phyloP scores from a whole-genome alignment of 2,797 vertebrate species.

The Tangara arthus region DNA sequence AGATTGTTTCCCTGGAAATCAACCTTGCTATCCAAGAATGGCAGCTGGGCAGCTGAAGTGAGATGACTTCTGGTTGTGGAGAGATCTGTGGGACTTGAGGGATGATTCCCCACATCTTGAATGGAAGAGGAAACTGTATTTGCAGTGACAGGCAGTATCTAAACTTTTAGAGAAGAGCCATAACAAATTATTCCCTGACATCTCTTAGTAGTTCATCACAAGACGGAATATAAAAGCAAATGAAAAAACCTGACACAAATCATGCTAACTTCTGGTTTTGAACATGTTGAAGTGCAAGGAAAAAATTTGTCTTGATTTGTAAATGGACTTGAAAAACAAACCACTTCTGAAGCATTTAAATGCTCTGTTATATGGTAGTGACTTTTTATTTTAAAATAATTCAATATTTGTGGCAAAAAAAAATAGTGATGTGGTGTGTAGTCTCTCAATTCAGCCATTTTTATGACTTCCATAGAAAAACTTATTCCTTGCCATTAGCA shows the following conservation, averaged over 20 bases:
- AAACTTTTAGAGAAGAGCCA: not conserved
- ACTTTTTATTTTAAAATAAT: conserved; percentile 10
- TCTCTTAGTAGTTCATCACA: not conserved
- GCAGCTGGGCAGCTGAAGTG: not conserved
- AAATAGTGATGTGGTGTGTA: not conserved
- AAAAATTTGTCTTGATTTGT: not conserved
- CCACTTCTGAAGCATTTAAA: not conserved
- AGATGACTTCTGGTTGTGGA: not conserved
- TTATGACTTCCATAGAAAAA: not conserved
- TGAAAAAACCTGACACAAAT: not conserved
- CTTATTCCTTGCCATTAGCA: not conserved
- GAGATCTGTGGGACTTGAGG: not conserved
- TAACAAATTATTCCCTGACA: not conserved
- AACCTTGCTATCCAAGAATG: not conserved
- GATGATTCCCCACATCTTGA: not conserved
- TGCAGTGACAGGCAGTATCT: not conserved
- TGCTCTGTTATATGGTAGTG: not conserved
- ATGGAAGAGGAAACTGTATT: not conserved
- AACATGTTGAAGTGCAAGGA: not conserved
- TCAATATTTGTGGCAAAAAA: not conserved
- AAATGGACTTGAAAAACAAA: not conserved
- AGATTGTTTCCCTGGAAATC: not conserved
- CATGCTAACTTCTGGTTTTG: not conserved
- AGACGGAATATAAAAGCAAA: not conserved
- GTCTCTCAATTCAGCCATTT: not conserved